Percentiles rank a stretch among this genome's conserved stretches.
Evolutionary conservation across 2,888 invertebrate genomes (phyloP).

Genomic region (Synanthedon formicaeformis): DNA sequence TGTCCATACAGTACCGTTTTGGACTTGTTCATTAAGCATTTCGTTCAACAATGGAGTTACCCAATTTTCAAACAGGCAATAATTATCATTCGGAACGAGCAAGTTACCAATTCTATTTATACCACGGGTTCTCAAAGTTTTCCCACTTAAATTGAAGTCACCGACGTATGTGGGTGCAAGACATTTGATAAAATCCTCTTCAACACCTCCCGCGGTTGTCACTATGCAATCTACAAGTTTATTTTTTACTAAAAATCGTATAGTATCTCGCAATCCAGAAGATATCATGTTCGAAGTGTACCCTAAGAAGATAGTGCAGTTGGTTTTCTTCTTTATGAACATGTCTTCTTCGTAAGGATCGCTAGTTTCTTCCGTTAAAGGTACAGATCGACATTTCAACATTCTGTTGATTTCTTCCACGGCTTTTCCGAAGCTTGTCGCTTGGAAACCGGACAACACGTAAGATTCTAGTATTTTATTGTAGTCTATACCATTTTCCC

Average conservation of each 20-base stretch:
- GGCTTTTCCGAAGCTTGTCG: conserved; percentile 93
- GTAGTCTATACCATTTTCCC: conserved; percentile 90
- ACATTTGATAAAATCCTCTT: conserved; percentile 99
- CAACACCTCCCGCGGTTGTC: conserved; percentile 97
- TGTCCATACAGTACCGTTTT: conserved; percentile 83
- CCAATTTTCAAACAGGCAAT: conserved; percentile 98
- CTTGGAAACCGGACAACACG: conserved; percentile 92
- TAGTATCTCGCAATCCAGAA: conserved; percentile 91
- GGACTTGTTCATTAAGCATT: conserved; percentile 89
- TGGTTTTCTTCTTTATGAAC: conserved; percentile 79
- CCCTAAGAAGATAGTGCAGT: conserved; percentile 96
- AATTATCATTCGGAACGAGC: conserved; percentile 97
- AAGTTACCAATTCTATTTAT: conserved; percentile 91
- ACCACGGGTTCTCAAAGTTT: conserved; percentile 83
- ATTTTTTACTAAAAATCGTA: conserved; percentile 76
- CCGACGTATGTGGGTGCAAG: conserved; percentile 94
- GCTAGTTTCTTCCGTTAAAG: conserved; percentile 75
- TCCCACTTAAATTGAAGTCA: conserved; percentile 87
- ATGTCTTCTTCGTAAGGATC: conserved; percentile 81
- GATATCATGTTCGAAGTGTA: conserved; percentile 98
- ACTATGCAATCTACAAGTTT: conserved; percentile 94
- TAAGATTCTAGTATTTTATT: conserved; percentile 85
- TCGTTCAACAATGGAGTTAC: conserved; percentile 91
- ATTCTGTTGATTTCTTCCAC: conserved; percentile 93
- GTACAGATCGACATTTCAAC: conserved; percentile 80